Base-by-base conservation (phyloP, 2,797 vertebrate species). In the Aratinga solstitialis region DNA sequence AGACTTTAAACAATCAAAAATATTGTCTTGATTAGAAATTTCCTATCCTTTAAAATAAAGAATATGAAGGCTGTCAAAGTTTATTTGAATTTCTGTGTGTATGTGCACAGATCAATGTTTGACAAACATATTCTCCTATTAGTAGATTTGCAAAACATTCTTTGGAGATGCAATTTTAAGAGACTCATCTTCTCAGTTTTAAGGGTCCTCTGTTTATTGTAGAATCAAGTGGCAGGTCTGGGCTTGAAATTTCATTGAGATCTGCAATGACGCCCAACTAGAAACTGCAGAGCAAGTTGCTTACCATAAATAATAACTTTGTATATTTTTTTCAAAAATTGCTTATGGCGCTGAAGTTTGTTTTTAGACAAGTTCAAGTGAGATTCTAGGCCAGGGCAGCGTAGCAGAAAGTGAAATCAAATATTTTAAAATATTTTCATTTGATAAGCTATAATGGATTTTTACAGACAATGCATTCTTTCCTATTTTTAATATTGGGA, bases 401-500 rank as follows among this genome's bases (percentile, higher is more conserved):
- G 29, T 5, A 84, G 10, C 12, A 87, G 56, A 85, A 91, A 94
- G 66, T 58, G 17, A 88, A 84, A 89, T 61, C 17, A 42, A 67
- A 17, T 71, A 24, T 29, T 89, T 77, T 22, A 71, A 83, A 74
- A 67, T 65, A 27, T 59, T 87, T 93, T 76, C 3, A 43, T 89
- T 89, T 91, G 50, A 22, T 67, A 84, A 90, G 19, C 34, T 80
- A 8, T 63, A 56, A 80, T 56, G 93, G 17, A 71, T 80, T 90
- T 91, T 91, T 89, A 94, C 1, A 19, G 45, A 29, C 56, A 75
- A 19, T 56, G 20, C 56, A 21, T 61, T 15, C 24, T 84, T 84
- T 76, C 42, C 5, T 79, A 67, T 61, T 83, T 94, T 91, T 78
- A 94, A 75, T 86, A 90, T 59, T 45, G 51, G 51, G 67, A 84